phyloP scores from a whole-genome alignment of 2,888 invertebrate species.

The Prostheceraeus crozeri region DNA sequence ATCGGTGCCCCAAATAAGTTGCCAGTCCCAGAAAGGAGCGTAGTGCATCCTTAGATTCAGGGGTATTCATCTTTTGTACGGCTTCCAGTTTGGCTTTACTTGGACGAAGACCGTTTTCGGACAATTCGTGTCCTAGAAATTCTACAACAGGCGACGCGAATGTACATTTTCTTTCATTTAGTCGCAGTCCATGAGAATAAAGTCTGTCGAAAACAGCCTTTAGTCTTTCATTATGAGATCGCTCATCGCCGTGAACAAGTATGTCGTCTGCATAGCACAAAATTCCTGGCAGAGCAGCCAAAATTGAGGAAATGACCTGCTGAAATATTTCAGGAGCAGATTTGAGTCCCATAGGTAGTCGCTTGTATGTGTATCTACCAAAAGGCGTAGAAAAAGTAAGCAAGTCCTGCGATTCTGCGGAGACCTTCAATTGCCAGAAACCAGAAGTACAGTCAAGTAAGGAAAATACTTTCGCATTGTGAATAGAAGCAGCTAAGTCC shows the following conservation, averaged over 20 bases:
- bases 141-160: too few species aligned
- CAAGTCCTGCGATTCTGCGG: slow-evolving; percentile 11
- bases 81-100: slow-evolving; percentile 6
- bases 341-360: slow-evolving; percentile 2
- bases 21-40: slow-evolving; percentile 16
- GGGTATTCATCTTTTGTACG: slow-evolving; percentile 13
- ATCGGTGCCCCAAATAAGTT: slow-evolving; percentile 17
- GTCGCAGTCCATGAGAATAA: too few species aligned
- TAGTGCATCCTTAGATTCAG: slow-evolving; percentile 8
- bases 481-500: neutral
- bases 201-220: too few species aligned
- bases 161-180: too few species aligned
- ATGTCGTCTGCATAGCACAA: too few species aligned
- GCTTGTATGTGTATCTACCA: slow-evolving; percentile 29
- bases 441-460: slow-evolving; percentile 21
- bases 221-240: too few species aligned
- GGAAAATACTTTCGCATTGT: slow-evolving; percentile 21
- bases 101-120: slow-evolving; percentile 18
- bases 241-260: too few species aligned
- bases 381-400: slow-evolving; percentile 29
- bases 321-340: slow-evolving; percentile 27
- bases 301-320: slow-evolving; percentile 3
- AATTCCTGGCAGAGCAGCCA: too few species aligned
- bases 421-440: too few species aligned
- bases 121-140: slow-evolving; percentile 29